A percentile compares a stretch with the other conserved stretches of the same genome.
phyloP scores from a whole-genome alignment of 1,140 invertebrate species.

The Zophobas morio region DNA sequence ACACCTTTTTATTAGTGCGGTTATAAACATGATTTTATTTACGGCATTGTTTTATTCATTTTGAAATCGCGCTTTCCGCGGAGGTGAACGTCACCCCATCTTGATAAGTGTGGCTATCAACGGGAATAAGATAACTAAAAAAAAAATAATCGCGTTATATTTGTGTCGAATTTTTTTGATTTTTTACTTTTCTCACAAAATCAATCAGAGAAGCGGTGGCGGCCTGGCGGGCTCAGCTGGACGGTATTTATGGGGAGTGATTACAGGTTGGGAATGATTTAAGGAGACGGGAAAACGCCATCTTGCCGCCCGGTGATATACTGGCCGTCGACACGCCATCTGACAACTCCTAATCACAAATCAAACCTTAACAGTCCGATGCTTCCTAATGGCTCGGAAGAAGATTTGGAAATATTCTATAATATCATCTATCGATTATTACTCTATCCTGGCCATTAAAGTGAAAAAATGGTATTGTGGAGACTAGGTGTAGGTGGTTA shows the following conservation, averaged over 20 bases:
- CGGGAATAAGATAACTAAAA: not conserved
- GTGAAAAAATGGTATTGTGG: not conserved
- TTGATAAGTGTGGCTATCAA: not conserved
- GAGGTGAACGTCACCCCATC: conserved; percentile 7
- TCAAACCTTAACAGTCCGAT: conserved; percentile 51
- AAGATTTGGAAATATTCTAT: conserved; percentile 35
- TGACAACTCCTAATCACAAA: conserved; percentile 62
- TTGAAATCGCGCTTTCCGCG: conserved; percentile 29
- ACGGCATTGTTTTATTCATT: conserved; percentile 19
- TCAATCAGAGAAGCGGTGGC: conserved; percentile 56
- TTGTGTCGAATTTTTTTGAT: not conserved
- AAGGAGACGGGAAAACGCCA: conserved; percentile 59
- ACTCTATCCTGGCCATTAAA: conserved; percentile 11
- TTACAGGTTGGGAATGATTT: conserved; percentile 65
- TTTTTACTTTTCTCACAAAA: conserved; percentile 34
- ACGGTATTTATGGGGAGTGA: conserved; percentile 64
- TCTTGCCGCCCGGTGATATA: conserved; percentile 62
- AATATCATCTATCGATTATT: conserved; percentile 27
- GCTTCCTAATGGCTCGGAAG: conserved; percentile 27
- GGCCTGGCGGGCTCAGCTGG: conserved; percentile 53
- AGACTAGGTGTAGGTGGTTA: not conserved
- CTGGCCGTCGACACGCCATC: conserved; percentile 62
- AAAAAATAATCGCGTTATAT: not conserved
- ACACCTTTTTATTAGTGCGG: conserved; percentile 31
- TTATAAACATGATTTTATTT: conserved; percentile 28